Base-by-base conservation (phyloP, 2,797 vertebrate genomes). In the Malurus splendens region DNA sequence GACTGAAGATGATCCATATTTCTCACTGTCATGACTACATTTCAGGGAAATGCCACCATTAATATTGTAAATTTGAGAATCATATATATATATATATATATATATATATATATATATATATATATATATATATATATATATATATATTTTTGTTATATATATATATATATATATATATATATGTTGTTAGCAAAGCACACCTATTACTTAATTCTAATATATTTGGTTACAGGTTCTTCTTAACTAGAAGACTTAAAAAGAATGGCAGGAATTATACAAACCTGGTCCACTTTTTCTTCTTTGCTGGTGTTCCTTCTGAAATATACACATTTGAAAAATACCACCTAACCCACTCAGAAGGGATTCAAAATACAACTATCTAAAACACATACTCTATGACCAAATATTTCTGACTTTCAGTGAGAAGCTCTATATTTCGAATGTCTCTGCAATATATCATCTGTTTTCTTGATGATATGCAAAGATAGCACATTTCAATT, bases 401-500 rank as follows among this genome's bases (percentile, higher is more conserved):
- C 14, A 79, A 64, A 32, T 67, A 50, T 41, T 86, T 86, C 30
- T 74, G 36, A 22, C 7, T 74, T 71, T 62, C 27, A 55, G 24
- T 47, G 3, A 55, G 42, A 59, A 71, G 12, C 22, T 59, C 11
- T 36, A 1, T 41, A 79, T 78, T 87, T 82, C 42, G 72, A 60
- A 44, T 25, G 9, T 14, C 10, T 60, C 16, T 50, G 47, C 12
- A 89, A 75, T 23, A 75, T 51, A 55, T 39, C 3, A 51, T 78
- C 30, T 72, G 5, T 39, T 87, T 65, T 65, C 28, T 20, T 75
- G 36, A 72, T 65, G 27, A 52, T 36, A 64, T 67, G 50, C 50
- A 75, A 78, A 71, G 41, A 64, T 56, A 75, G 30, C 10, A 41
- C 30, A 55, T 89, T 89, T 91, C 60, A 41, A 17, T 52, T 64